Evolutionary conservation across 2,113 vertebrate species (phyloP).

Genomic region (Festucalex cinctus): DNA sequence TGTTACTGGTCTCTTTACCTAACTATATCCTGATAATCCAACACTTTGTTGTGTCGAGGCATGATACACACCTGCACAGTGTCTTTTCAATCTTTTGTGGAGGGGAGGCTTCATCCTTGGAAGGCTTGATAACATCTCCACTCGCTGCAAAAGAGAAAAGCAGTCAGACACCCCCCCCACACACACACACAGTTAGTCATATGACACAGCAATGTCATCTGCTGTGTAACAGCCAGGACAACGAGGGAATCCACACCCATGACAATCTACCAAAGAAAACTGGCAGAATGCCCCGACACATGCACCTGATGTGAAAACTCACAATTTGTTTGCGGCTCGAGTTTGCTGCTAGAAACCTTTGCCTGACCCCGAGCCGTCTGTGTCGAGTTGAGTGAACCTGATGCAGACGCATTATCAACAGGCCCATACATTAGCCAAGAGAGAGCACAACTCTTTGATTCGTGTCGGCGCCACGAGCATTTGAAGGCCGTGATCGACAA

Average conservation of each 20-base stretch:
- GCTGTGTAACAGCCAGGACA: not conserved
- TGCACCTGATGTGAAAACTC: conserved; percentile 10
- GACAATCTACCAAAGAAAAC: not conserved
- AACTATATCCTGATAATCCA: not conserved
- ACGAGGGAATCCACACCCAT: not conserved
- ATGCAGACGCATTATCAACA: not conserved
- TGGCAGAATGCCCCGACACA: not conserved
- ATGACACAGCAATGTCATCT: not conserved
- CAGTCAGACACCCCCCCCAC: not conserved
- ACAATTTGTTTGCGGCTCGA: not conserved
- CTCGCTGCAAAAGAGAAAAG: conserved; percentile 1
- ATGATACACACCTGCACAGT: conserved; percentile 46
- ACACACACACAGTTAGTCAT: not conserved
- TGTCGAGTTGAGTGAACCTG: not conserved
- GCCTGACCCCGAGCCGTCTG: not conserved
- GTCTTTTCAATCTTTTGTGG: not conserved
- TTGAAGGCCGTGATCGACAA: not conserved
- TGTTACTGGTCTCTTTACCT: not conserved
- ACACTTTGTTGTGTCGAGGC: not conserved
- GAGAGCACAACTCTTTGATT: not conserved
- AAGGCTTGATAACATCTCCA: not conserved
- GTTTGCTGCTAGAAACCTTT: conserved; percentile 1
- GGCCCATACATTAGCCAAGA: not conserved
- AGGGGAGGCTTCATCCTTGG: not conserved
- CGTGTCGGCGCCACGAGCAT: not conserved